Conservation (phyloP, 2,113 vertebrate genomes). For the Syngnathus typhle region DNA sequence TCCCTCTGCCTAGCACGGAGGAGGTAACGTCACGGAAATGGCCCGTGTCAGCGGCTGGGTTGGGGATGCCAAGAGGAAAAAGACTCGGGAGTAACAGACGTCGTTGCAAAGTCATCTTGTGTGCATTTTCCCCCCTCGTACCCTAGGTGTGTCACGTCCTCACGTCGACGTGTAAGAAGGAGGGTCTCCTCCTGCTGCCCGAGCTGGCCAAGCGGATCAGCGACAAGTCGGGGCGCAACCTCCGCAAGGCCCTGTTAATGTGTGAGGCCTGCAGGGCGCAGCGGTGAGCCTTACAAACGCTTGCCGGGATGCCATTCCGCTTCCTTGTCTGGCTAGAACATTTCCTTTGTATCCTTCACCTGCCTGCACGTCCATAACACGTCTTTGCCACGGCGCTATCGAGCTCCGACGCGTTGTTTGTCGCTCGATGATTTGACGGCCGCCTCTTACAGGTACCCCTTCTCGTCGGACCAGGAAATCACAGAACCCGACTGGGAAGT, state of each 20-base stretch:
- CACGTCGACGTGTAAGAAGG: slow-evolving; percentile 86
- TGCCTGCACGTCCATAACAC: too few species aligned
- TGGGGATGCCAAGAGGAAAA: too few species aligned
- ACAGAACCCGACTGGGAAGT: slow-evolving; percentile 94
- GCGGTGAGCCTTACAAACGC: slow-evolving; percentile 77
- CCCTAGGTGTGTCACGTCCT: slow-evolving; percentile 83
- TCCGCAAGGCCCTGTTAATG: slow-evolving; percentile 92
- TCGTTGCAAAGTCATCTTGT: neutral
- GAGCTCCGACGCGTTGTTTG: neutral
- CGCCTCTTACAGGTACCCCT: slow-evolving; percentile 79
- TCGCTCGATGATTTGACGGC: neutral
- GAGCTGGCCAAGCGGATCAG: slow-evolving; percentile 83
- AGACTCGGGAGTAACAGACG: too few species aligned
- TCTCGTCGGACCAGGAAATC: slow-evolving; percentile 87
- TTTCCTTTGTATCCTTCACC: too few species aligned
- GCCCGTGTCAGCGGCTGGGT: too few species aligned
- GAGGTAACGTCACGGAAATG: slow-evolving; percentile 67
- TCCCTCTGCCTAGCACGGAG: slow-evolving; percentile 86
- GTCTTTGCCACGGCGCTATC: too few species aligned
- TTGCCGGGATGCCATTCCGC: neutral
- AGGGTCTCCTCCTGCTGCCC: slow-evolving; percentile 83
- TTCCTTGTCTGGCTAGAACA: too few species aligned
- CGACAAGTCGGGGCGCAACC: slow-evolving; percentile 88
- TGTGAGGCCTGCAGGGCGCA: slow-evolving; percentile 96
- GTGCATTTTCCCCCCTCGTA: neutral